Conservation (phyloP, 2,888 invertebrate genomes). For the Xestia ashworthii region DNA sequence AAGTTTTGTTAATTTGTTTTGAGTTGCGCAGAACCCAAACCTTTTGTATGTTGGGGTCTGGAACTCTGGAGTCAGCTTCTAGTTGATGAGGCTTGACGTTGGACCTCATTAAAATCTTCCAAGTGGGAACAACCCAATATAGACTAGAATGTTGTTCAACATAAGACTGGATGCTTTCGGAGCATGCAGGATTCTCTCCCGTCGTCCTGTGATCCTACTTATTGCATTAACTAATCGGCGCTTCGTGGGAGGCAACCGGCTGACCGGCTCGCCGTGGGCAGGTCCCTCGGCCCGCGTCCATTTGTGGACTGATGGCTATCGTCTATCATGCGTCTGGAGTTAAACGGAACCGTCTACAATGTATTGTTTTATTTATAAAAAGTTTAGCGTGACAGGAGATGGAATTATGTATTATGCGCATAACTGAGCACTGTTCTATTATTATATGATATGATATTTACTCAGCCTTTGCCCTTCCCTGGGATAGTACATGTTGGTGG, state of each 20-base stretch:
- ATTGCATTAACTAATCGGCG: constrained; percentile 28
- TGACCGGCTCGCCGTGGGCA: constrained; percentile 18
- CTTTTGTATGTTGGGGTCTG: background rate
- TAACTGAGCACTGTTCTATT: background rate
- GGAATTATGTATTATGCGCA: background rate
- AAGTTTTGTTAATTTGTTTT: background rate
- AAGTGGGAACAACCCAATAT: background rate
- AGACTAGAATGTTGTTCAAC: background rate
- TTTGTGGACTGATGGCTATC: background rate
- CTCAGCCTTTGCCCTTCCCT: background rate
- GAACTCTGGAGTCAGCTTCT: background rate
- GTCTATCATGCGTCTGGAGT: background rate
- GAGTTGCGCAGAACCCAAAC: background rate
- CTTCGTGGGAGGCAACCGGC: constrained; percentile 26
- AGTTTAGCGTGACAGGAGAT: background rate
- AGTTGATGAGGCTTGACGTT: background rate
- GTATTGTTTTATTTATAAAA: constrained; percentile 1
- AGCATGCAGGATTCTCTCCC: background rate
- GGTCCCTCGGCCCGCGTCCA: constrained; percentile 1
- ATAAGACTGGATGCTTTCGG: background rate
- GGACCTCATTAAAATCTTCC: background rate
- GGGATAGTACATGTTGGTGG: no score
- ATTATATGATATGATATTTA: no score
- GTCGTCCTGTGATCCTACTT: constrained; percentile 14
- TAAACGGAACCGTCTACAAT: constrained; percentile 7